These are phyloP conservation scores for Pangasius macronema DNA, from an alignment of 2,797 vertebrate species.

Conservation along the genomic window DNA sequence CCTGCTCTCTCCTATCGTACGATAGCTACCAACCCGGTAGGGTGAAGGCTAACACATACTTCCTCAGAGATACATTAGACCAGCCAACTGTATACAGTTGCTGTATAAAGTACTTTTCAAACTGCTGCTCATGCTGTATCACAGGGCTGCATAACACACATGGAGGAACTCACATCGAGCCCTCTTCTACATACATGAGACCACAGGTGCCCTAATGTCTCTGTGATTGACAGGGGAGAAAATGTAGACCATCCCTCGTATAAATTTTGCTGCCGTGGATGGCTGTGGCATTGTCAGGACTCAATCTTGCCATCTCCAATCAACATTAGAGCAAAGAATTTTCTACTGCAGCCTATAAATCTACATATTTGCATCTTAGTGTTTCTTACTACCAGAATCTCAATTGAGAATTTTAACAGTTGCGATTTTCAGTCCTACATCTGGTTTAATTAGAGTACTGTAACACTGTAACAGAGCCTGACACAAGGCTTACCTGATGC, in stretches of 20 bases:
- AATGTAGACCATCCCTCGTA: neutral
- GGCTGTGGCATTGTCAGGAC: neutral
- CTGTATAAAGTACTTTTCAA: neutral
- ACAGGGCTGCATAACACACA: neutral
- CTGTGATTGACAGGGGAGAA: neutral
- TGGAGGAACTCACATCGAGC: neutral
- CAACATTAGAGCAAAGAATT: neutral
- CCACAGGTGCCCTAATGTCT: neutral
- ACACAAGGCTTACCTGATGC: conserved; percentile 70
- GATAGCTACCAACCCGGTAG: neutral
- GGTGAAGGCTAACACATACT: neutral
- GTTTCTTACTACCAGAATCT: neutral
- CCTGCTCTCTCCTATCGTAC: neutral
- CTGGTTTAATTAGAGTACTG: neutral
- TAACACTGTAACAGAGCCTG: too few species aligned
- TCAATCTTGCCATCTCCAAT: neutral
- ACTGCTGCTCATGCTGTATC: neutral
- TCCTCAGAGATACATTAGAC: neutral
- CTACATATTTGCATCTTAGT: neutral
- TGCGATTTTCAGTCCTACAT: neutral
- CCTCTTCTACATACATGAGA: neutral
- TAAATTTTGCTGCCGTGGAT: neutral
- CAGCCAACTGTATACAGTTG: neutral
- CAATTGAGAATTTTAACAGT: neutral
- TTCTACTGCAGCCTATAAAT: neutral